phyloP scores from a whole-genome alignment of 1,140 invertebrate species.

The Olivierus martensii region DNA sequence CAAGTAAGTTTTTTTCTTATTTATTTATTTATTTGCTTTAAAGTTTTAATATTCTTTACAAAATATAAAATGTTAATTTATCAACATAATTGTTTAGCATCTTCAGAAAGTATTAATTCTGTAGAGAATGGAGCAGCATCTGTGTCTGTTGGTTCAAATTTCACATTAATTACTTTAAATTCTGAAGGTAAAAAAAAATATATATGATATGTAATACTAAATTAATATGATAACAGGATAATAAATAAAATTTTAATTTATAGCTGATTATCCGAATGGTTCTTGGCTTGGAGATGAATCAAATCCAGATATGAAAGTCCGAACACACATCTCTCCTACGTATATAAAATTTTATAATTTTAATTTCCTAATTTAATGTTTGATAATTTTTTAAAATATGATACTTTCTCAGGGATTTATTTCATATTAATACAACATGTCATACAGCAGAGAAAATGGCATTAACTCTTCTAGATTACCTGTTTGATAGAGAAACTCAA shows the following conservation, averaged over 20 bases:
- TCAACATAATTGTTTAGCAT: not conserved
- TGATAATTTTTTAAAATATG: not conserved
- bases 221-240: not conserved
- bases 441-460: constrained; percentile 36
- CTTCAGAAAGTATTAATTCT: not conserved
- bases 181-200: constrained; percentile 28
- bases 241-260: constrained; percentile 2
- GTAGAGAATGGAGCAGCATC: not conserved
- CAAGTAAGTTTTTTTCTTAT: constrained; percentile 3
- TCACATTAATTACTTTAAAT: constrained; percentile 31
- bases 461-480: constrained; percentile 32
- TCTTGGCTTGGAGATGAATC: constrained; percentile 41
- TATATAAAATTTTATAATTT: constrained; percentile 16
- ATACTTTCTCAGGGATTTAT: constrained; percentile 31
- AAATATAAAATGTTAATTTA: not conserved
- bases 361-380: not conserved
- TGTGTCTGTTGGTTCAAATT: constrained; percentile 28
- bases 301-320: constrained; percentile 37
- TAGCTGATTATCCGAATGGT: constrained; percentile 38
- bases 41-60: not conserved
- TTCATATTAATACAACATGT: constrained; percentile 38
- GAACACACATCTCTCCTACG: constrained; percentile 37
- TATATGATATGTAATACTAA: not conserved
- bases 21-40: not conserved
- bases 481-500: constrained; percentile 36